Conservation (phyloP, 2,888 invertebrate species). For the Meghimatium bilineatum region DNA sequence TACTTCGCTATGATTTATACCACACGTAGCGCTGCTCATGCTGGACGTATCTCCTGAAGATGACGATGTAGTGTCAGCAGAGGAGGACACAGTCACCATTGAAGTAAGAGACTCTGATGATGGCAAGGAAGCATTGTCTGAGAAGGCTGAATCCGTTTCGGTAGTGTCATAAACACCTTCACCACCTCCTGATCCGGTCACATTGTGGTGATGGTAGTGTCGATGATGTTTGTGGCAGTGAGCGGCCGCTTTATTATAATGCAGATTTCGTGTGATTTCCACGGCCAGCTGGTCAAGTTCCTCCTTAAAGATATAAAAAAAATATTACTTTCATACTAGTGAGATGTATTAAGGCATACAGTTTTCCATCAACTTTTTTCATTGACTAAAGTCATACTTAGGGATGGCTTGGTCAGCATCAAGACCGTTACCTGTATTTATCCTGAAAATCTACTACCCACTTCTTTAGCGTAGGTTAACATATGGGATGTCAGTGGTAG, state of each 20-base stretch:
- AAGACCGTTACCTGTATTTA: no score
- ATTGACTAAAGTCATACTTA: no score
- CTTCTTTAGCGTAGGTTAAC: no score
- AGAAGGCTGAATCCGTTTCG: conserved; percentile 98
- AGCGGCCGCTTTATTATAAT: conserved; percentile 57
- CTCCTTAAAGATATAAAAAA: conserved; percentile 58
- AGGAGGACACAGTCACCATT: conserved; percentile 73
- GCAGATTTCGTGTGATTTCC: conserved; percentile 68
- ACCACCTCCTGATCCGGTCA: background rate
- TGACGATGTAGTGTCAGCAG: conserved; percentile 64
- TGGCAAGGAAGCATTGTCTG: conserved; percentile 95
- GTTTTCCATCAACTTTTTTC: no score
- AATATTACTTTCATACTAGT: background rate
- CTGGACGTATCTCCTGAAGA: conserved; percentile 64
- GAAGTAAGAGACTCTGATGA: conserved; percentile 96
- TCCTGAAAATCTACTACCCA: no score
- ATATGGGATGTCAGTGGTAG: no score
- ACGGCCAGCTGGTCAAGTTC: conserved; percentile 70
- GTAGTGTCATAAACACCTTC: background rate
- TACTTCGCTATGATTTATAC: conserved; percentile 64
- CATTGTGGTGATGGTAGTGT: conserved; percentile 14
- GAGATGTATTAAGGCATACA: no score
- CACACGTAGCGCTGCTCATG: conserved; percentile 62
- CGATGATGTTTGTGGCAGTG: conserved; percentile 32
- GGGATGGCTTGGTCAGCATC: no score